phyloP scores from a whole-genome alignment of 2,113 vertebrate species.

The Cheirogaleus medius region DNA sequence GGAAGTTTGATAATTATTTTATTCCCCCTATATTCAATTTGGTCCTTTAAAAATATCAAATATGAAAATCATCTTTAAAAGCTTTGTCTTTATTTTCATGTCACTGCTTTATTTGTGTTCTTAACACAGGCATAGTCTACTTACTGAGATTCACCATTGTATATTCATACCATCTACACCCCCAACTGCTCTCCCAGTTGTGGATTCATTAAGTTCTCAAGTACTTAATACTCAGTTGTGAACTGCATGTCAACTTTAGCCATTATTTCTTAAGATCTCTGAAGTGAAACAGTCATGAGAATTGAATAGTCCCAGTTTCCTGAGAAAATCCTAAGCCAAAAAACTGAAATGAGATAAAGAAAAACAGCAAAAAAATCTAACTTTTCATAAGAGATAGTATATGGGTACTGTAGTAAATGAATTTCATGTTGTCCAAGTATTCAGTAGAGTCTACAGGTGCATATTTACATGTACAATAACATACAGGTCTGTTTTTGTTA shows the following conservation, averaged over 20 bases:
- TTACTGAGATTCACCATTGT: not conserved
- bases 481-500: not conserved
- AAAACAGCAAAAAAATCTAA: not conserved
- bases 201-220: not conserved
- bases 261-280: not conserved
- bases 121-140: not conserved
- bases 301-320: not conserved
- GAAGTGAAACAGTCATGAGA: not conserved
- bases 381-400: not conserved
- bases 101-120: not conserved
- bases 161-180: not conserved
- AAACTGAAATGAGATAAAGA: not conserved
- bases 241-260: not conserved
- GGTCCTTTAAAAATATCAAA: not conserved
- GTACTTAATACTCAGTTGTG: not conserved
- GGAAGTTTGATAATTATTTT: not conserved
- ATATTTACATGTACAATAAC: not conserved
- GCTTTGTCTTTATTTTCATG: not conserved
- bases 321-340: not conserved
- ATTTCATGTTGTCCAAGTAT: not conserved
- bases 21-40: not conserved
- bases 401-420: not conserved
- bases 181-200: not conserved
- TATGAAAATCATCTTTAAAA: not conserved
- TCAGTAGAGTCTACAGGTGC: not conserved